Conservation (phyloP, 2,888 invertebrate species). For the Idaea aversata region DNA sequence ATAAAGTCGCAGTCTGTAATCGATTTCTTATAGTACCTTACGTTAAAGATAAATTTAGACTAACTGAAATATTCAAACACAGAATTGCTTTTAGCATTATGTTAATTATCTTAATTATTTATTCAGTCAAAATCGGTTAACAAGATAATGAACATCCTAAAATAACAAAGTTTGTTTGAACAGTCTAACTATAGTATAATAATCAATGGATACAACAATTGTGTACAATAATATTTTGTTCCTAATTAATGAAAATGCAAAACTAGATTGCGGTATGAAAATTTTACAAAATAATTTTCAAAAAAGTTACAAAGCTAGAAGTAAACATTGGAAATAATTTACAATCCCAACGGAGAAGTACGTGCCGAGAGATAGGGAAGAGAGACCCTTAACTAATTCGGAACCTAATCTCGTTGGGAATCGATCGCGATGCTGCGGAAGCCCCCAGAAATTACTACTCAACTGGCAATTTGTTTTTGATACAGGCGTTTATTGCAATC, state of each 20-base stretch:
- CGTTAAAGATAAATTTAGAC: neutral
- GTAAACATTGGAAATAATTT: conserved; percentile 19
- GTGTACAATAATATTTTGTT: neutral
- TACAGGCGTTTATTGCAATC: conserved; percentile 16
- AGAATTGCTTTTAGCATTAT: neutral
- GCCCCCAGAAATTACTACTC: conserved; percentile 26
- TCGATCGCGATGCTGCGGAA: conserved; percentile 32
- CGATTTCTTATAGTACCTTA: neutral
- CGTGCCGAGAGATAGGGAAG: conserved; percentile 34
- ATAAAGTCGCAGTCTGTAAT: neutral
- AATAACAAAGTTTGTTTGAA: neutral
- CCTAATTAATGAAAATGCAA: neutral
- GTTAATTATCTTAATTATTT: neutral
- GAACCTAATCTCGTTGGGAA: conserved; percentile 37
- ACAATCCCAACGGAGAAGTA: conserved; percentile 29
- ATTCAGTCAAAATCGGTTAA: neutral
- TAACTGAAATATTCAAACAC: neutral
- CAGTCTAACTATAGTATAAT: neutral
- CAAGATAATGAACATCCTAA: neutral
- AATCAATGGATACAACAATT: neutral
- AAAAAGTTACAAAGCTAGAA: neutral
- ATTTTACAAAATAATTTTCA: neutral
- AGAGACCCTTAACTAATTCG: conserved; percentile 43
- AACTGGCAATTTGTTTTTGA: conserved; percentile 23
- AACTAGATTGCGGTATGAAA: too few species aligned